Base-by-base conservation (phyloP, 2,888 invertebrate species). In the Microdon myrmicae region DNA sequence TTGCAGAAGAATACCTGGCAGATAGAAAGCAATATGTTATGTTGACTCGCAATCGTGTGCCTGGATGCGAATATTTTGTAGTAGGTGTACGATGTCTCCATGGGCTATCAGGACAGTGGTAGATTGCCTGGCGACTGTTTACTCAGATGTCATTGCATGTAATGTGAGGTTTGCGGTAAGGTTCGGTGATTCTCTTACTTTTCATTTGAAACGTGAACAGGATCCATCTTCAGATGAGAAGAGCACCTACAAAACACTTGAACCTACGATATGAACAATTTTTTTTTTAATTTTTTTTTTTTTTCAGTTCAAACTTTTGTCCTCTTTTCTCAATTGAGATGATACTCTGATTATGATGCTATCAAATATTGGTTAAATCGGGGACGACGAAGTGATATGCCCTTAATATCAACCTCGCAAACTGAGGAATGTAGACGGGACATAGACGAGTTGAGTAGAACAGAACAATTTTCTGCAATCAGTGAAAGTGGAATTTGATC, bases 401-500 rank as follows among this genome's bases (percentile, higher is more conserved):
- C 41, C 19, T 32, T 51, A 47, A 32, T 43, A 34, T 47, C 44
- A 44, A 44, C 39, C 48, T 47, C 37, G 10, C 16, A 31, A 7
- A 17, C 3, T 6, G 16, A 20, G 28, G n/a, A 12, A 26, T 10
- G 16, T n/a, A 32, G 12, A 43, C 20, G 17, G 22, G 29, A n/a
- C n/a, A n/a, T n/a, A 37, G 22, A 39, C 13, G 26, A 47, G 22
- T 5, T 29, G 23, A 34, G 47, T 20, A 8, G 25, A 26, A 9
- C 12, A 7, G 9, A 38, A 16, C 22, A 17, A 2, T 29, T 34
- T 49, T 17, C 26, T 35, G 23, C 35, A 56, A 56, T 45, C 51
- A 64, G 69, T 51, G 68, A 67, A 67, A 54, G 67, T 69, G 75
- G 71, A 75, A 75, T 72, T 60, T 35, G 74, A 75, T 75, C 73